Percentiles rank a stretch among this genome's conserved stretches.
Conservation (phyloP, 2,888 invertebrate genomes). For the Tipula confusa region DNA sequence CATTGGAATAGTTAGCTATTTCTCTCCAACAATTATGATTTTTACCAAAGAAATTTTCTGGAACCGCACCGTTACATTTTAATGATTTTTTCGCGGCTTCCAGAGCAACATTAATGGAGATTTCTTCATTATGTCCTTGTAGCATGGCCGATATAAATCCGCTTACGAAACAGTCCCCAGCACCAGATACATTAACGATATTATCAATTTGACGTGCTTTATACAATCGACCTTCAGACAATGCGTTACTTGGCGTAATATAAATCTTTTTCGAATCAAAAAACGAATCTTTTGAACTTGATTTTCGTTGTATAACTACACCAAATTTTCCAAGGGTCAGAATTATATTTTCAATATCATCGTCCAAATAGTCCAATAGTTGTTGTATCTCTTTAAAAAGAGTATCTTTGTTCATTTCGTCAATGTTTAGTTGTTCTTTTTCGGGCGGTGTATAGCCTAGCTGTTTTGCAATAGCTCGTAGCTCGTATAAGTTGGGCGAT, state of each 20-base stretch:
- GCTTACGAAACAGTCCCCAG: constrained; percentile 72
- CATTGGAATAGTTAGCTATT: neutral
- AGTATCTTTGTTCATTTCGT: constrained; percentile 33
- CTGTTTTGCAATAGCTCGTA: constrained; percentile 60
- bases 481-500: constrained; percentile 77
- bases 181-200: constrained; percentile 73
- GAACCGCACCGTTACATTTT: constrained; percentile 58
- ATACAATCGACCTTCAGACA: constrained; percentile 47
- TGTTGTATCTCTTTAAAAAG: constrained; percentile 43
- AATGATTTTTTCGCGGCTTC: constrained; percentile 60
- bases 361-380: constrained; percentile 48
- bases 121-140: constrained; percentile 53
- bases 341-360: constrained; percentile 55
- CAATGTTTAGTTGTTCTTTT: neutral
- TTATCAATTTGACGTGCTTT: constrained; percentile 46
- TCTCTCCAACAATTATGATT: constrained; percentile 34
- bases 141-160: constrained; percentile 65
- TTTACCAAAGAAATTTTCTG: constrained; percentile 44
- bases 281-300: constrained; percentile 34
- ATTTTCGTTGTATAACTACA: constrained; percentile 50
- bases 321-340: constrained; percentile 62
- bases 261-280: constrained; percentile 35
- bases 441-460: constrained; percentile 42
- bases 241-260: constrained; percentile 34
- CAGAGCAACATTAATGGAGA: constrained; percentile 60